These are phyloP conservation scores for Chionoecetes opilio DNA, from an alignment of 1,140 invertebrate genomes.

Conservation along the genomic window DNA sequence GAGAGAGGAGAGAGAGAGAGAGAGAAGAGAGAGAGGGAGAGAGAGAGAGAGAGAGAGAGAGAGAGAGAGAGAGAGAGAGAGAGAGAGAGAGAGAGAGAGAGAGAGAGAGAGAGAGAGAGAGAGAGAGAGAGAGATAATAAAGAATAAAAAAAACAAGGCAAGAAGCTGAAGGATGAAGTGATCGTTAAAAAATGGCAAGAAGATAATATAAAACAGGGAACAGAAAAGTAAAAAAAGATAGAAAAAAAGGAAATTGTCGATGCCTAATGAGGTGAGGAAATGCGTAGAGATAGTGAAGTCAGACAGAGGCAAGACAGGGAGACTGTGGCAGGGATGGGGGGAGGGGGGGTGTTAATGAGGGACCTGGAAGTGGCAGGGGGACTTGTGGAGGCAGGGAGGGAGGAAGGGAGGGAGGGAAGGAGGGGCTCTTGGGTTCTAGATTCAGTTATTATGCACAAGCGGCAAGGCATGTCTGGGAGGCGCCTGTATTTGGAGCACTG, in stretches of 20 bases:
- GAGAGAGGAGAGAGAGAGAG: too few species aligned
- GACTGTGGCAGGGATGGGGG: neutral
- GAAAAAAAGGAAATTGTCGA: neutral
- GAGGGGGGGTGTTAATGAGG: neutral
- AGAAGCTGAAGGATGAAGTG: too few species aligned
- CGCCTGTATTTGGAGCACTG: slow-evolving; percentile 39
- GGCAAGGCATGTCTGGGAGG: slow-evolving; percentile 31
- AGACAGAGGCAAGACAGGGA: neutral
- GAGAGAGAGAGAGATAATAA: slow-evolving; percentile 20
- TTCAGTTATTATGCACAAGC: slow-evolving; percentile 45
- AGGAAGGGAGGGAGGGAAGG: neutral
- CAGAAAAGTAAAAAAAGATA: too few species aligned
- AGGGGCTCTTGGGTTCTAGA: neutral
- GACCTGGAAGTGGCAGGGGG: neutral
- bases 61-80: too few species aligned
- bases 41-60: too few species aligned
- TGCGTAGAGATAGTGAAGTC: neutral
- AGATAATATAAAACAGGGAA: too few species aligned
- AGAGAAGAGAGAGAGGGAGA: too few species aligned
- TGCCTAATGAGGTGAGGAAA: slow-evolving; percentile 8
- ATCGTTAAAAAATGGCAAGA: too few species aligned
- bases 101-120: slow-evolving; percentile 53
- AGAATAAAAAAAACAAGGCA: too few species aligned
- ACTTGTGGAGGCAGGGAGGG: neutral
- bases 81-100: slow-evolving; percentile 46